A percentile compares a stretch with the other conserved stretches of the same genome.
phyloP scores from a whole-genome alignment of 2,888 invertebrate genomes.

The Conchocele bisecta region DNA sequence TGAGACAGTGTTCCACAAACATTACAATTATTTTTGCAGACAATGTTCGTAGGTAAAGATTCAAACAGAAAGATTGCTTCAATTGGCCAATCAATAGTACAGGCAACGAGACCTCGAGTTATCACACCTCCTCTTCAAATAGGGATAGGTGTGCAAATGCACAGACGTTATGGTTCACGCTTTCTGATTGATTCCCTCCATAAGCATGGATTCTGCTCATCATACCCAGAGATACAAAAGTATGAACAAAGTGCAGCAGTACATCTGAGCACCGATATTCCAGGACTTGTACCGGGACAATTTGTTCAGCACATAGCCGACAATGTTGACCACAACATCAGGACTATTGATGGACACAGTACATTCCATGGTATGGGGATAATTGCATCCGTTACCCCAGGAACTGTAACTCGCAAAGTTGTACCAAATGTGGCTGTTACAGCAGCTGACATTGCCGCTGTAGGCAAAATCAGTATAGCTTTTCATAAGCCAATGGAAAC shows the following conservation, averaged over 20 bases:
- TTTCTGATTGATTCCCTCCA: conserved; percentile 59
- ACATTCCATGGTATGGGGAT: conserved; percentile 71
- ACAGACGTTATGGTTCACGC: conserved; percentile 45
- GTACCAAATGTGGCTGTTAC: conserved; percentile 29
- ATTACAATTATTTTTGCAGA: background rate
- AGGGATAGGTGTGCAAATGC: conserved; percentile 53
- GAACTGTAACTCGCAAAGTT: background rate
- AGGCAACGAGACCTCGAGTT: conserved; percentile 45
- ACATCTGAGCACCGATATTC: conserved; percentile 23
- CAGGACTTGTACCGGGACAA: conserved; percentile 7
- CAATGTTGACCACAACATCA: conserved; percentile 67
- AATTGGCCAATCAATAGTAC: conserved; percentile 59
- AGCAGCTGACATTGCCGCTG: conserved; percentile 17
- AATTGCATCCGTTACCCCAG: conserved; percentile 62
- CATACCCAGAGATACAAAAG: conserved; percentile 56
- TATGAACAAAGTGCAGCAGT: conserved; percentile 60
- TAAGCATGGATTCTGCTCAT: conserved; percentile 52
- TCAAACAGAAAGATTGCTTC: conserved; percentile 33
- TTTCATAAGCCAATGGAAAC: conserved; percentile 14
- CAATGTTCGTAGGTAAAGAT: background rate
- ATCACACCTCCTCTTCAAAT: conserved; percentile 53
- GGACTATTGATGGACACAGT: conserved; percentile 60
- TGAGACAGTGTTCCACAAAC: background rate
- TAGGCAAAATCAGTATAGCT: conserved; percentile 31
- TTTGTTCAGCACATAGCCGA: conserved; percentile 64